Base-by-base conservation (phyloP, 2,113 vertebrate genomes). In the Phalacrocorax brasilianus region DNA sequence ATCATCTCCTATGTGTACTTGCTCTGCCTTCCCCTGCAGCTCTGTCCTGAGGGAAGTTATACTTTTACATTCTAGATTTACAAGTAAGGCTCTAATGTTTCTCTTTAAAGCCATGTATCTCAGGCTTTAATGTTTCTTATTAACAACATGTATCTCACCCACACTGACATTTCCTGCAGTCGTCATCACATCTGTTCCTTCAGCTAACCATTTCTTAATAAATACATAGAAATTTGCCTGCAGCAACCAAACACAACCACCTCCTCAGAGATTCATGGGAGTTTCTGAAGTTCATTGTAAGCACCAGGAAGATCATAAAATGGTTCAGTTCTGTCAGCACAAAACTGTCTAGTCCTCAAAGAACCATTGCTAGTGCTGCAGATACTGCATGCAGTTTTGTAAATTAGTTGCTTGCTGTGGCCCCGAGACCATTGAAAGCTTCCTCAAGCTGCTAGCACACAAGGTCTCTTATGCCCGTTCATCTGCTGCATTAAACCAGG, bases 1-100 rank as follows among this genome's bases (percentile, higher is more conserved):
- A 26, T 78, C 52, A 80, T 59, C 82, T 87, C 68, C 35, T 42
- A 7, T 7, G 9, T 72, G 30, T 58, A 56, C 58, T 76, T 73
- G 85, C 91, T 96, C 95, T 96, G 93, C 95, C 85, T 83, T 94
- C 71, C 89, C 94, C 92, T 87, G 86, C 73, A 93, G 95, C 88
- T 85, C 44, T 85, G 44, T 71, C 92, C 77, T 73, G 80, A 89
- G 62, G 83, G 73, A 89, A 94, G 49, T 9, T 32, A 23, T 23
- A 9, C 33, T 61, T 84, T 67, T 59, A 40, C 67, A 82, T 70
- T 88, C 79, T 14, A 30, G 72, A 95, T 96, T 62, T 93, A 42
- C 91, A 62, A 81, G 85, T 15, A 77, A 33, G 55, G 9, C 90
- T 86, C 30, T 52, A 38, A 77, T 56, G 72, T 50, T 85, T 82